Base-by-base conservation (phyloP, 2,888 invertebrate species). In the Trichacis sp. region DNA sequence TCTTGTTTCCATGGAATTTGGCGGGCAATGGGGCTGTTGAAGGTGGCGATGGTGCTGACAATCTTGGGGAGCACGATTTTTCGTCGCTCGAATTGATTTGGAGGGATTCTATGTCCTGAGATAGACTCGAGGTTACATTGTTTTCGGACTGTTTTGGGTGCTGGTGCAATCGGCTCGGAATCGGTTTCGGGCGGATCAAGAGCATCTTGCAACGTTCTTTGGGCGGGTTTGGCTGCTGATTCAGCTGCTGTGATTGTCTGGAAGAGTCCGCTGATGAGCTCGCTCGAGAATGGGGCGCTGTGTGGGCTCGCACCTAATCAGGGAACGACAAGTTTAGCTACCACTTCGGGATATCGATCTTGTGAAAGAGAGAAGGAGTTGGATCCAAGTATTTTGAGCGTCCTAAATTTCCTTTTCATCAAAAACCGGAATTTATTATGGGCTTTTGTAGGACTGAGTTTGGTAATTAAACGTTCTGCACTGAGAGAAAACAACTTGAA, bases 11-110 rank as follows among this genome's bases (percentile, higher is more conserved):
- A 71, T 89, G 88, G 85, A 93, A 94, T 84, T 94, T 94, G 64
- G 92, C 89, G 1, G 94, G 93, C 72, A 94, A 85, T 17, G 94
- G 94, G 1, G 93, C 93, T 15, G 93, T 94, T 61, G 94, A 93
- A 57, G 94, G 94, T 47, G 94, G 93, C 40, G 93, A 93, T 9
- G 93, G 92, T 2, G 90, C 84, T 0, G 91, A 90, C 71, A 92
- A 79, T 75, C 90, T 70, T 9, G 81, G 77, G 2, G 80, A 79
- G 2, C 74, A 75, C 1, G 73, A 76, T 54, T 83, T 81, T 55
- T 83, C 83, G 54, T 83, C 81, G 57, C 78, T 75, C 15, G 82
- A 83, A 40, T 81, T 83, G 19, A 84, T 76, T 57, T 83, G 81
- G 74, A 84, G 79, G 73, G 82, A 80, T 70, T 84, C 82, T 63